Conservation (phyloP, 1,140 invertebrate genomes). For the Drosophila lowei region DNA sequence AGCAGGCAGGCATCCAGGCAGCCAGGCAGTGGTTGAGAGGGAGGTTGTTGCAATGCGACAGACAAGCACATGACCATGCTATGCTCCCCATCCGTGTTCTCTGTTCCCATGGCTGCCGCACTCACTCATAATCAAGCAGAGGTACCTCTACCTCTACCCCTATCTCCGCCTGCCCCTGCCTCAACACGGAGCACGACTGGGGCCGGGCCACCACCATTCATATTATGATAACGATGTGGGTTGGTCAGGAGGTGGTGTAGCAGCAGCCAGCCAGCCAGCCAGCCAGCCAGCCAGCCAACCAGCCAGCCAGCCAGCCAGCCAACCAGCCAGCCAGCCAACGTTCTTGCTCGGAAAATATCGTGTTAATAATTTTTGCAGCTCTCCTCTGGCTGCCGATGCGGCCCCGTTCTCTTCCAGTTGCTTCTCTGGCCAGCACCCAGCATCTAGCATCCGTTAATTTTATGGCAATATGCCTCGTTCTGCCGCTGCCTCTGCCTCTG, state of each 20-base stretch:
- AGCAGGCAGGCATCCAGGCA: conserved; percentile 1
- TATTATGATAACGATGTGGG: conserved; percentile 80
- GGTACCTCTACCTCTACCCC: conserved; percentile 29
- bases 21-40: neutral
- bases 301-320: conserved; percentile 17
- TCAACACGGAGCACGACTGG: conserved; percentile 34
- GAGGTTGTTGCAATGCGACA: conserved; percentile 12
- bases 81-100: neutral
- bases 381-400: conserved; percentile 20
- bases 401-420: neutral
- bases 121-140: conserved; percentile 58
- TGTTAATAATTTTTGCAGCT: conserved; percentile 69
- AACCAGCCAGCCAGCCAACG: conserved; percentile 13
- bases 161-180: conserved; percentile 12
- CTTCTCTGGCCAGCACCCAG: neutral
- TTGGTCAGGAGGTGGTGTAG: conserved; percentile 56
- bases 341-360: conserved; percentile 63
- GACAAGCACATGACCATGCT: conserved; percentile 65
- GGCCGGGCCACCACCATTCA: conserved; percentile 53
- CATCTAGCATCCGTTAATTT: conserved; percentile 59
- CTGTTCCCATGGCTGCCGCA: conserved; percentile 31
- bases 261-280: conserved; percentile 43
- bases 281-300: too few relatives aligned
- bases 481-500: conserved; percentile 40
- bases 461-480: conserved; percentile 65